phyloP scores from a whole-genome alignment of 2,113 vertebrate genomes.

The Felis chaus region DNA sequence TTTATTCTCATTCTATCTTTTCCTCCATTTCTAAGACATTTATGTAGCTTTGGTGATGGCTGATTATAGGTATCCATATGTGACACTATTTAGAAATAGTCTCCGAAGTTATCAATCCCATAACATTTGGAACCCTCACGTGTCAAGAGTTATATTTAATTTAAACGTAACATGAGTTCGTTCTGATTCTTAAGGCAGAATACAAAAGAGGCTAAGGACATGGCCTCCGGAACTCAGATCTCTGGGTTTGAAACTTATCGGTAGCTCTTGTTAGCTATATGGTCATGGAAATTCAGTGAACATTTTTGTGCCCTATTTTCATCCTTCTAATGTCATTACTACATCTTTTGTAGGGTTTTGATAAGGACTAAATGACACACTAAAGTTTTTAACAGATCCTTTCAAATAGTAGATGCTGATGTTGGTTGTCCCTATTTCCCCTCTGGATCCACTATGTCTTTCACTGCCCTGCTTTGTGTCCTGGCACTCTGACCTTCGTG shows the following conservation, averaged over 20 bases:
- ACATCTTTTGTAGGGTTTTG: neutral
- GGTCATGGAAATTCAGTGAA: neutral
- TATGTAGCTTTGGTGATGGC: neutral
- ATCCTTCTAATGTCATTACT: neutral
- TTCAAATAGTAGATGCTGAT: neutral
- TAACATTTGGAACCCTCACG: neutral
- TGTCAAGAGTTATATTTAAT: neutral
- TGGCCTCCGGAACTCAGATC: neutral
- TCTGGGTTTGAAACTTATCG: neutral
- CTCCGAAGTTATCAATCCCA: neutral
- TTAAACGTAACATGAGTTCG: neutral
- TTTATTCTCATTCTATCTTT: neutral
- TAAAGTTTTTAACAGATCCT: neutral
- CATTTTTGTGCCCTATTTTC: neutral
- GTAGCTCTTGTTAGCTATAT: neutral
- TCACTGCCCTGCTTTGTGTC: neutral
- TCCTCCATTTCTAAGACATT: neutral
- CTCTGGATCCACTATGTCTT: neutral
- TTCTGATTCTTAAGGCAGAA: neutral
- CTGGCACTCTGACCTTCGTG: neutral
- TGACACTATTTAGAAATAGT: neutral
- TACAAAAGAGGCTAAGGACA: neutral
- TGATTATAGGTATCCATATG: neutral
- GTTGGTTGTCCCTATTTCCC: neutral
- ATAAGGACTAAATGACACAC: neutral